Evolutionary conservation across 2,113 vertebrate genomes (phyloP), one percentile per base, ranked within the genome.

Genomic region (Hypocryptadius cinnamomeus): DNA sequence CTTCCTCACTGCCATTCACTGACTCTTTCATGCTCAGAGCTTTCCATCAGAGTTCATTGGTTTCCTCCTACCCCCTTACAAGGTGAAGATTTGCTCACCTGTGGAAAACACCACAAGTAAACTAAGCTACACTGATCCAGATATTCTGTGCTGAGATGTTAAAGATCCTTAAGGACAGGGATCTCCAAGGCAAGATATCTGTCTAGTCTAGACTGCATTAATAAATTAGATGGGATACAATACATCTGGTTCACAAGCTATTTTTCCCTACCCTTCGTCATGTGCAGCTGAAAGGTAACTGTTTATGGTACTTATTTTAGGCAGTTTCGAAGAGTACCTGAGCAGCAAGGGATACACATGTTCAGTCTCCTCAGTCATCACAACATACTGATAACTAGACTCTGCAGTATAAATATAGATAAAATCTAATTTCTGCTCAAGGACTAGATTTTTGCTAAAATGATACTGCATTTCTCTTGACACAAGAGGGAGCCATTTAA

Each of bases 401-500:
- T 51, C 11, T 25, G 25, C 47, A 40, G 33, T 45, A 13, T 28
- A 56, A 69, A 56, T 56, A 21, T 1, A 60, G 20, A 19, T 9
- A 70, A 44, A 25, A 10, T 37, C 19, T 15, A 9, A 23, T 69
- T 95, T 53, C 65, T 70, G 22, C 37, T 83, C 27, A 40, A 73
- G 40, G 25, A 44, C 59, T 25, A 8, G 1, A 20, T 87, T 89
- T 64, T 85, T 60, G 21, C 35, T 47, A 31, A 35, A 50, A 2
- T 2, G 13, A 22, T 53, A 44, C n/a, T 94, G 31, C 28, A 7
- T 80, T 81, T 65, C 33, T 59, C 64, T 69, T 83, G 60, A 97
- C 98, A 96, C 96, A 85, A 96, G 97, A 97, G 97, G 97, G 98
- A 95, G 96, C 93, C 74, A 69, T 95, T 97, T 94, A 94, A 96